Conservation (phyloP, 2,888 invertebrate species). For the Parapristionchus giblindavisi region DNA sequence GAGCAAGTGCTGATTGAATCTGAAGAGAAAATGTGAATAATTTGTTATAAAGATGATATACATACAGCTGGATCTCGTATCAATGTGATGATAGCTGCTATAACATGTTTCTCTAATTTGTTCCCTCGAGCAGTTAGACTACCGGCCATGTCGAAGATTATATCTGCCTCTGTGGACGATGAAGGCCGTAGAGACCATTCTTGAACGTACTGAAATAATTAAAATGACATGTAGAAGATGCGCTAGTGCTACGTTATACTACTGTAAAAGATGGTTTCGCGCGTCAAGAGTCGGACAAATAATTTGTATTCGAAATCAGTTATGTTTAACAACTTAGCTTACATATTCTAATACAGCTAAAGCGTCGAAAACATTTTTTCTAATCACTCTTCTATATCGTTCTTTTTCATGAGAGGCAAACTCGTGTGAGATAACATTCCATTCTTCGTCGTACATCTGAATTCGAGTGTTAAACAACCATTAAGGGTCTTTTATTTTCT, state of each 20-base stretch:
- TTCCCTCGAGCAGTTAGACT: slow-evolving; percentile 6
- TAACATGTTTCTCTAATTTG: slow-evolving; percentile 10
- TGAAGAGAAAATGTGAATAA: not conserved
- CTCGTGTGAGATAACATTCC: slow-evolving; percentile 41
- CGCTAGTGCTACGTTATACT: not conserved
- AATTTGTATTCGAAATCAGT: not conserved
- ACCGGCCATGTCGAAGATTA: slow-evolving; percentile 9
- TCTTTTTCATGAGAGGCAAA: slow-evolving; percentile 41
- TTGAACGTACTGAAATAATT: slow-evolving; percentile 33
- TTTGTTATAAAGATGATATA: not conserved
- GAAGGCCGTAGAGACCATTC: slow-evolving; percentile 35
- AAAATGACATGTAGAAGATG: no score
- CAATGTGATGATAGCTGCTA: slow-evolving; percentile 10
- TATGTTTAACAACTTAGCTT: not conserved
- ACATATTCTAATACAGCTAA: slow-evolving; percentile 52
- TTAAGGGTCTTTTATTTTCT: not conserved
- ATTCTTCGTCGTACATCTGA: slow-evolving; percentile 50
- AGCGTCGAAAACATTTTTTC: slow-evolving; percentile 49
- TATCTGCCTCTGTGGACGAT: slow-evolving; percentile 27
- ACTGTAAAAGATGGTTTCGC: no score
- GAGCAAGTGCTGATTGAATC: slow-evolving; percentile 29
- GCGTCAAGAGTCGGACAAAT: not conserved
- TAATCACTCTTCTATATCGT: slow-evolving; percentile 46
- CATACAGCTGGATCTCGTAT: slow-evolving; percentile 29
- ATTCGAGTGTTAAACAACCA: not conserved